phyloP scores from a whole-genome alignment of 35 echinoderm and acorn worm species.

The Lytechinus pictus region DNA sequence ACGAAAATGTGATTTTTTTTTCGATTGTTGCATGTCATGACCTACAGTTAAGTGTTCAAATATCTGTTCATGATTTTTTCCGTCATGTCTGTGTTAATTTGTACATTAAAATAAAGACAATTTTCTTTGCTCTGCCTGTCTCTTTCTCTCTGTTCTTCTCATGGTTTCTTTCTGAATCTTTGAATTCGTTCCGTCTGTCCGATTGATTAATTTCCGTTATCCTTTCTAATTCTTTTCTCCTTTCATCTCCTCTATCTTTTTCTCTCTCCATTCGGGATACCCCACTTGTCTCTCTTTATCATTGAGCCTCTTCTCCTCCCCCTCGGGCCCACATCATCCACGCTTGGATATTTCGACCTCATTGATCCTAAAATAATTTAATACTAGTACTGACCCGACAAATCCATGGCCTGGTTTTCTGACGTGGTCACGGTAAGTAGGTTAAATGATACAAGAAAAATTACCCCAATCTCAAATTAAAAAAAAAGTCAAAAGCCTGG shows the following conservation, averaged over 20 bases:
- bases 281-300: background rate
- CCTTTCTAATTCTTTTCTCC: background rate
- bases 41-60: too few species aligned
- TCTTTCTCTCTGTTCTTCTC: background rate
- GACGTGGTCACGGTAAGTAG: background rate
- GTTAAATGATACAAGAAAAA: background rate
- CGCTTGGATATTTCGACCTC: background rate
- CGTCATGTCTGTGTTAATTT: background rate
- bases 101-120: background rate
- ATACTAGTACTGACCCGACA: background rate
- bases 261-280: background rate
- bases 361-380: background rate
- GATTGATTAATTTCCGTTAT: background rate
- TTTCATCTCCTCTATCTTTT: background rate
- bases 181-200: too few species aligned
- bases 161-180: too few species aligned
- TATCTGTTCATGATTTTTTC: too few species aligned
- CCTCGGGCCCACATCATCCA: background rate
- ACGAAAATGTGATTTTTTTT: too few species aligned
- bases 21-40: too few species aligned
- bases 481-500: background rate
- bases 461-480: background rate
- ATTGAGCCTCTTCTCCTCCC: background rate
- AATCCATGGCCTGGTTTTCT: slow-evolving; percentile 9
- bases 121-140: background rate